Base-by-base conservation (phyloP, 2,888 invertebrate genomes). In the Nephrotoma guestfalica region DNA sequence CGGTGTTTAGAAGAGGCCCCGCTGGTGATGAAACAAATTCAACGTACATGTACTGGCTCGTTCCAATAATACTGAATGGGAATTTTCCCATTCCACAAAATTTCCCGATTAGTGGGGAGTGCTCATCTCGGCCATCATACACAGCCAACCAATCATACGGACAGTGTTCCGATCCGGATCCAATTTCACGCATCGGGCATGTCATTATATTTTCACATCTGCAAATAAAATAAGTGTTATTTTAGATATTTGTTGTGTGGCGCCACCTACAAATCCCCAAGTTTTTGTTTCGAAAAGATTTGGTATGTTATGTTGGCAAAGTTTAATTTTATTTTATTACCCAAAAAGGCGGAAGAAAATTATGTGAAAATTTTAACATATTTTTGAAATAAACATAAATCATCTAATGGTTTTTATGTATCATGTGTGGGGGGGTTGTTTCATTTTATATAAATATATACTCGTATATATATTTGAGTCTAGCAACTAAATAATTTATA, bases 21-120 rank as follows among this genome's bases (percentile, higher is more conserved):
- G 97, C 97, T 51, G 96, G 96, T 3, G 97, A 97, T 71, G 96
- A 96, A 88, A 97, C 96, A 90, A 97, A 97, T 90, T 97, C 97
- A 86, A 97, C 97, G 90, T 96, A 97, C 88, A 97, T 93, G 89
- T 97, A 96, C 89, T 96, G 96, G 30, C 97, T 97, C 85, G 97
- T 97, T 11, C 97, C 97, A 89, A 97, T 97, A 90, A 98, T 97
- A 89, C 97, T 97, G 92, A 97, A 97, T 0, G 97, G 97, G 89
- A 97, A 97, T 91, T 97, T 97, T 85, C 97, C 97, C 95, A 97
- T 96, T 1, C 97, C 97, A 90, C 97, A 97, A 90, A 97, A 97
- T 6, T 97, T 97, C 5, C 97, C 97, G 88, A 98, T 97, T 85
- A 97, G 94, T 0, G 96, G 95, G 13, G 96, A 95, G 85, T 95